phyloP scores from a whole-genome alignment of 2,797 vertebrate genomes.

The Aplochiton taeniatus region DNA sequence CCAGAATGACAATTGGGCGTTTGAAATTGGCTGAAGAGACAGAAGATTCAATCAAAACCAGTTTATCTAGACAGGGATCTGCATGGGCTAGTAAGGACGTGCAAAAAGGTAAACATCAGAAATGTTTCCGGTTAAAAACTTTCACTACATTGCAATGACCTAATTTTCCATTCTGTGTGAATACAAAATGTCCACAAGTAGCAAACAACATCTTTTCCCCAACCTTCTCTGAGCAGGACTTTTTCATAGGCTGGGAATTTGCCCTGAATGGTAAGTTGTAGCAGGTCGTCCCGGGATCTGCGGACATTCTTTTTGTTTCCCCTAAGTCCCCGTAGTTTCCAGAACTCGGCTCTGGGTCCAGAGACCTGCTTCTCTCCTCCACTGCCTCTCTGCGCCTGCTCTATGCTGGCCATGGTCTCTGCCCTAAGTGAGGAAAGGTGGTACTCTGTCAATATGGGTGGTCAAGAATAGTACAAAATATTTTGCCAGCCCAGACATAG shows the following conservation, averaged over 20 bases:
- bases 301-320: conserved; percentile 86
- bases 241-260: conserved; percentile 92
- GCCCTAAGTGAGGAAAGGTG: conserved; percentile 74
- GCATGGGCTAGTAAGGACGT: neutral
- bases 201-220: neutral
- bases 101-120: neutral
- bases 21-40: conserved; percentile 87
- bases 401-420: conserved; percentile 84
- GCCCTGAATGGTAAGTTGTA: conserved; percentile 91
- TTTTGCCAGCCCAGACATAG: neutral
- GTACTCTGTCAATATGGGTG: neutral
- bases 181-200: neutral
- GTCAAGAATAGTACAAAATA: neutral
- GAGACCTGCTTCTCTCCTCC: conserved; percentile 64
- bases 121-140: neutral
- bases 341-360: conserved; percentile 89
- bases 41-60: conserved; percentile 12
- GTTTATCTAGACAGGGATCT: neutral
- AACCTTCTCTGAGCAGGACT: conserved; percentile 92
- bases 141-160: neutral
- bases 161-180: too few species aligned
- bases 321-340: conserved; percentile 92
- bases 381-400: conserved; percentile 75
- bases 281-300: conserved; percentile 87
- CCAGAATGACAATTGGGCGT: conserved; percentile 92